Evolutionary conservation across 2,888 invertebrate genomes (phyloP).

Genomic region (Lycia hirtaria): DNA sequence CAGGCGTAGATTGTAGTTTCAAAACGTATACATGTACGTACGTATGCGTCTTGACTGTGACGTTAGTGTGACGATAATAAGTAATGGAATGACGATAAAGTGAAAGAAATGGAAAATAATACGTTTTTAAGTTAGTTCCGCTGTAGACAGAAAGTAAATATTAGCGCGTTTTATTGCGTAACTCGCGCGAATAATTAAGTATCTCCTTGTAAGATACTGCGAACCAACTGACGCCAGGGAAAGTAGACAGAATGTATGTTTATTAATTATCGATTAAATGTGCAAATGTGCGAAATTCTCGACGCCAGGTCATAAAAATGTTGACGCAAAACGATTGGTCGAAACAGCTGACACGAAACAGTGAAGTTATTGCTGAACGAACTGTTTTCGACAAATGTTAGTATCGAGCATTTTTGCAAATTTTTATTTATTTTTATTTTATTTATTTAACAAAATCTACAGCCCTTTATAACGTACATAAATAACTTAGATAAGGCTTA

Average conservation of each 20-base stretch:
- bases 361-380: neutral
- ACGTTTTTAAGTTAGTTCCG: slow-evolving; percentile 1
- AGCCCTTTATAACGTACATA: too few relatives aligned
- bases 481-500: too few relatives aligned
- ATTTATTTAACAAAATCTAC: too few relatives aligned
- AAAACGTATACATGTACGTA: neutral
- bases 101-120: neutral
- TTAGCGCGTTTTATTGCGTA: slow-evolving; percentile 18
- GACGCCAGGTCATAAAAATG: slow-evolving; percentile 13
- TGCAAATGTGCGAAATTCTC: slow-evolving; percentile 12
- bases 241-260: slow-evolving; percentile 28
- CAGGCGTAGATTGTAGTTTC: too few relatives aligned
- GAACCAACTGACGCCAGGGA: slow-evolving; percentile 16
- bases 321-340: slow-evolving; percentile 5
- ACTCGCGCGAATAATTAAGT: slow-evolving; percentile 28
- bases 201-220: slow-evolving; percentile 15
- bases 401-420: neutral
- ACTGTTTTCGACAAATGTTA: slow-evolving; percentile 1
- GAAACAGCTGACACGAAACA: neutral
- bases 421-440: slow-evolving; percentile 1
- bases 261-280: slow-evolving; percentile 17
- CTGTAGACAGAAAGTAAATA: slow-evolving; percentile 20
- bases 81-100: neutral
- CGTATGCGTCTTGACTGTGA: neutral
- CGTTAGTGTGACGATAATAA: neutral